phyloP scores from a whole-genome alignment of 2,888 invertebrate species.

The Nasonia oneida region DNA sequence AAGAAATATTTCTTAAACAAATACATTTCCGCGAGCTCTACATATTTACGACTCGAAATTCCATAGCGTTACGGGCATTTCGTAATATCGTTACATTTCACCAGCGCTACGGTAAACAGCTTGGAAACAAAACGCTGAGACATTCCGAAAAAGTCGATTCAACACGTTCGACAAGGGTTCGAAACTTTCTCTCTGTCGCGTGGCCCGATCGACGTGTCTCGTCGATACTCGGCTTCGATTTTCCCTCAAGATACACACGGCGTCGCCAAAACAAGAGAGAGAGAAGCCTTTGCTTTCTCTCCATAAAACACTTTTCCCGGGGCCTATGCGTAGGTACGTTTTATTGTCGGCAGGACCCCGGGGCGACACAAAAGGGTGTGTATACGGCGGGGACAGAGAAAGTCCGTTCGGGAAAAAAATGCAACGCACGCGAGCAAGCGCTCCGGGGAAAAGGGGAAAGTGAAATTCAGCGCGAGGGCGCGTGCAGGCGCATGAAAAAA shows the following conservation, averaged over 20 bases:
- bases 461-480: conserved; percentile 29
- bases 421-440: conserved; percentile 62
- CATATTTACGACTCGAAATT: not conserved
- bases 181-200: conserved; percentile 35
- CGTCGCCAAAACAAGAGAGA: conserved; percentile 26
- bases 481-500: conserved; percentile 48
- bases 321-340: conserved; percentile 66
- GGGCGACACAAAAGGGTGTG: conserved; percentile 57
- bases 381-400: conserved; percentile 69
- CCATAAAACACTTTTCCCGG: conserved; percentile 62
- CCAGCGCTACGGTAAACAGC: not conserved
- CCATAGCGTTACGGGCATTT: not conserved
- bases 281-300: conserved; percentile 75
- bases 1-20: not conserved
- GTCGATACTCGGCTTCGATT: conserved; percentile 57
- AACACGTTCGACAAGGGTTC: conserved; percentile 20
- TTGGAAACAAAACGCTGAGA: not conserved
- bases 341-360: conserved; percentile 65
- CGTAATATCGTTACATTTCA: not conserved
- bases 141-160: conserved; percentile 11
- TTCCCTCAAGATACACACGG: conserved; percentile 63
- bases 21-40: not conserved
- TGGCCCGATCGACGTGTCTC: conserved; percentile 1
- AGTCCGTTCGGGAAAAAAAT: conserved; percentile 64
- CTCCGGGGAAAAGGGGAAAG: conserved; percentile 58